phyloP scores from a whole-genome alignment of 1,140 invertebrate species.

The Microplitis mediator region DNA sequence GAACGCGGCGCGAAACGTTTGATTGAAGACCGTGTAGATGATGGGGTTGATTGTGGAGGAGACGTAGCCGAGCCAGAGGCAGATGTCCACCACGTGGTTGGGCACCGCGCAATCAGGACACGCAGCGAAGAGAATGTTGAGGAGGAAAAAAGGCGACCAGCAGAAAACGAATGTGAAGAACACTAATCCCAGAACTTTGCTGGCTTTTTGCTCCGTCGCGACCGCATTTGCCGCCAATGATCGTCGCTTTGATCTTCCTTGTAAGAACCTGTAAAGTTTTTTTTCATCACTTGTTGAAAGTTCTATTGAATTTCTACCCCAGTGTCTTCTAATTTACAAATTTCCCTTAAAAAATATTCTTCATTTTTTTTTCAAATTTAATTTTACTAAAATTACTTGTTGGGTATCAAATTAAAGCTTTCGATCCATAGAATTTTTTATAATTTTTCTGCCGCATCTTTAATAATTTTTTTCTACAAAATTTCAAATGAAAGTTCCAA shows the following conservation, averaged over 20 bases:
- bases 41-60: conserved; percentile 86
- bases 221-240: conserved; percentile 76
- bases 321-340: no score
- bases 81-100: conserved; percentile 75
- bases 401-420: no score
- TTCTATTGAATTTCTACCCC: no score
- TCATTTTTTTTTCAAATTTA: background rate
- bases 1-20: conserved; percentile 84
- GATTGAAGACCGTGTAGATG: conserved; percentile 90
- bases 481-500: no score
- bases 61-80: conserved; percentile 87
- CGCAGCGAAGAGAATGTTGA: conserved; percentile 82
- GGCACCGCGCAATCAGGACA: conserved; percentile 75
- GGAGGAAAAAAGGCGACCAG: conserved; percentile 88
- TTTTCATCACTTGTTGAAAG: no score
- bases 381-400: no score
- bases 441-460: no score
- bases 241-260: conserved; percentile 69
- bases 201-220: conserved; percentile 82
- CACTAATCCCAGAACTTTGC: conserved; percentile 83
- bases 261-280: conserved; percentile 65
- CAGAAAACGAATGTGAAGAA: conserved; percentile 91
- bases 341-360: no score
- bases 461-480: no score
- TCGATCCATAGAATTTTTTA: no score